Percentiles rank a stretch among this genome's conserved stretches.
Conservation (phyloP, 2,113 vertebrate genomes). For the Cathartes aura region DNA sequence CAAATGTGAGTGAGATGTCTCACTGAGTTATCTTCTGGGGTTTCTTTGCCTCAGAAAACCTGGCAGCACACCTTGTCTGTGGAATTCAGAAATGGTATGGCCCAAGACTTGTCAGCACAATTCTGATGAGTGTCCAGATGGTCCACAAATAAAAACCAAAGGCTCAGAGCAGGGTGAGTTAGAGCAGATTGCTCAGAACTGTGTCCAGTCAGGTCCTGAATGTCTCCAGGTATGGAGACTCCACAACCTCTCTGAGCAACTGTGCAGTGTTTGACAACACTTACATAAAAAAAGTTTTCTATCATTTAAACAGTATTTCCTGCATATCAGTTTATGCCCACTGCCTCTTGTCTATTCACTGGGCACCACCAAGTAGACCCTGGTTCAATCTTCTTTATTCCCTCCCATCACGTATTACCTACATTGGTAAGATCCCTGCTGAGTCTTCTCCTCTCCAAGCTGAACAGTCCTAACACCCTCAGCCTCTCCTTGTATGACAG, state of each 20-base stretch:
- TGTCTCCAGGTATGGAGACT: not conserved
- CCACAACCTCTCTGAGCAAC: not conserved
- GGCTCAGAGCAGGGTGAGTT: not conserved
- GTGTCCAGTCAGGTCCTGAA: not conserved
- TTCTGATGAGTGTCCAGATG: not conserved
- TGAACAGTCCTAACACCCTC: not conserved
- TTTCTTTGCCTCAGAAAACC: not conserved
- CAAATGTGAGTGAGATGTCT: not conserved
- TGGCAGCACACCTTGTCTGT: not conserved
- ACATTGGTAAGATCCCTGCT: not conserved
- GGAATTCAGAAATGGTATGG: not conserved
- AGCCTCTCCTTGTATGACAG: not conserved
- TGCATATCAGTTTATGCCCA: not conserved
- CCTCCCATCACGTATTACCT: rapidly evolving
- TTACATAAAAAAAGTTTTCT: not conserved
- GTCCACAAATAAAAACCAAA: not conserved
- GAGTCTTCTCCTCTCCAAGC: not conserved
- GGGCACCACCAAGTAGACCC: not conserved
- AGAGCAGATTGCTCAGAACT: not conserved
- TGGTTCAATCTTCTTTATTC: not conserved
- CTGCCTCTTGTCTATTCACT: not conserved
- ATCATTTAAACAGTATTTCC: not conserved
- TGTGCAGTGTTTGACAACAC: not conserved
- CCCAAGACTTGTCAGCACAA: not conserved
- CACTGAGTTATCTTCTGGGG: not conserved